Evolutionary conservation across 2,113 vertebrate species (phyloP).

Genomic region (Peromyscus maniculatus): DNA sequence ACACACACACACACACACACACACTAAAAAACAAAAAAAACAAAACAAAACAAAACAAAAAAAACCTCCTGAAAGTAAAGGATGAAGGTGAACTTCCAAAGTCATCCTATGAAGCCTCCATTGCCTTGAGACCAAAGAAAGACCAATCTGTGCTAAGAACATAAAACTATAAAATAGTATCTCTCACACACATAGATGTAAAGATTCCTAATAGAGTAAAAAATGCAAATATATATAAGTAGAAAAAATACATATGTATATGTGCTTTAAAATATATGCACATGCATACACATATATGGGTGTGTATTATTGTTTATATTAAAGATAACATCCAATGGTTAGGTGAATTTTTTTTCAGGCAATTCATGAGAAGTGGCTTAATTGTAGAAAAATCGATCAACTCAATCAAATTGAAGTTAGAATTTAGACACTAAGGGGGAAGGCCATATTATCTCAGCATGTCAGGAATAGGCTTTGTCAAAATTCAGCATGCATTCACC

Average conservation of each 20-base stretch:
- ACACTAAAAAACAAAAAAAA: too few relatives aligned
- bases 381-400: neutral
- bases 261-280: neutral
- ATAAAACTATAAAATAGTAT: neutral
- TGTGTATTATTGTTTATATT: neutral
- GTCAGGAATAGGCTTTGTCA: neutral
- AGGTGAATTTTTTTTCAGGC: neutral
- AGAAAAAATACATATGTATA: neutral
- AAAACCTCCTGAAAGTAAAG: neutral
- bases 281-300: neutral
- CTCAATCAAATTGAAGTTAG: neutral
- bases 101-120: neutral
- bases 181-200: neutral
- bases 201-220: neutral
- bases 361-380: slow-evolving; percentile 17
- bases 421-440: neutral
- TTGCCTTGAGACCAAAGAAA: neutral
- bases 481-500: slow-evolving; percentile 2
- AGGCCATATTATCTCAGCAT: neutral
- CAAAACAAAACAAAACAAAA: too few relatives aligned
- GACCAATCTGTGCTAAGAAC: neutral
- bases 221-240: neutral
- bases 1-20: too few relatives aligned
- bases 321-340: neutral
- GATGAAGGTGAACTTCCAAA: neutral